Evolutionary conservation across 53 echinoderm and acorn worm species (phyloP), one percentile per base, ranked within the genome.

Genomic region (Hippasteria phrygiana): DNA sequence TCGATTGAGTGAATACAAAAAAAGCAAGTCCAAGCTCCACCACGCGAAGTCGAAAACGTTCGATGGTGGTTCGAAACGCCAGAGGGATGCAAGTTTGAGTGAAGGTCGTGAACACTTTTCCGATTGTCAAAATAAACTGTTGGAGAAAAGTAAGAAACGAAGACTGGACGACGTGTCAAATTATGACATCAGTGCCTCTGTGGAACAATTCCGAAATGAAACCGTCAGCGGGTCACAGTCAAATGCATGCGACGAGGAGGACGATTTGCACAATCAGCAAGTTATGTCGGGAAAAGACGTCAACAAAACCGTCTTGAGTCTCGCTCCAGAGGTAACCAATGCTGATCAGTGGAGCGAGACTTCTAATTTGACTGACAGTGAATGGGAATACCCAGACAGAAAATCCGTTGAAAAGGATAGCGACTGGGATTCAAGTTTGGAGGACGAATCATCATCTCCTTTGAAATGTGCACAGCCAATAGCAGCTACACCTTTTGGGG

Each of bases 401-500:
- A 28, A 28, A 11, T 20, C 40, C 29, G 36, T 17, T 35, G 20
- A 24, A 28, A 17, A 22, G 40, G 80, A 83, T 50, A 69, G 69
- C 22, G 83, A 83, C 70, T 83, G 48, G 70, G 70, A 69, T 47
- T 64, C 70, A 7, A 66, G 70, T 66, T 40, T 69, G 6, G 83
- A 83, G 28, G 83, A 83, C 22, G 51, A 51, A 20, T 20, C 7
- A 26, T 8, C 48, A 8, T 8, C 69, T 2, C 48, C 66, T 48
- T 5, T 59, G 7, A 39, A 72, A 42, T 16, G 40, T 24, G 36
- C 41, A 42, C 72, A 38, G 35, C 72, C 72, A 14, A 40, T 72
- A 1, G 41, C 40, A 24, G 10, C 1, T 5, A 18, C 41, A 40
- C 72, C 72, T 42, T 72, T 72, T 37, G 72, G 72, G 41, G 42